These are phyloP conservation scores for Oeneis ivallda DNA, from an alignment of 2,888 invertebrate species.

Conservation along the genomic window DNA sequence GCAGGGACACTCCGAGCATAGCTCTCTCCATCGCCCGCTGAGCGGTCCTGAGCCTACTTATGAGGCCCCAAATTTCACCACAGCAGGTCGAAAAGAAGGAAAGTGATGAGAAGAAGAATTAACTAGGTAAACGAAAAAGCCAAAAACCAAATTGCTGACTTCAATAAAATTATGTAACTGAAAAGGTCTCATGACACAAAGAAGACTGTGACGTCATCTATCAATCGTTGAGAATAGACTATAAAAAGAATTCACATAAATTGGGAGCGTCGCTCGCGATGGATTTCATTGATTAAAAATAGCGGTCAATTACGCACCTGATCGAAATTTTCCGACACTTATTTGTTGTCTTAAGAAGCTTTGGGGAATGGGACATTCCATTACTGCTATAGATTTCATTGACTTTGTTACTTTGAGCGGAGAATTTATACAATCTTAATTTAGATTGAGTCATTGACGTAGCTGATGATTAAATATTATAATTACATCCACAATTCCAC, in stretches of 20 bases:
- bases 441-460: no score
- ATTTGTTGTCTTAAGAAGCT: conserved; percentile 53
- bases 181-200: not conserved
- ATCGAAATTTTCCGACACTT: conserved; percentile 49
- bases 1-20: no score
- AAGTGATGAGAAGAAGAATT: no score
- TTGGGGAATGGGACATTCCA: conserved; percentile 38
- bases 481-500: no score
- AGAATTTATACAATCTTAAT: no score
- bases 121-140: no score
- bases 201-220: not conserved
- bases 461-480: no score
- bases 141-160: not conserved
- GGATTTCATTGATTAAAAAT: conserved; percentile 42
- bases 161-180: not conserved
- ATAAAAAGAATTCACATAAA: conserved; percentile 34
- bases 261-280: conserved; percentile 30
- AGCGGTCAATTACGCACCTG: conserved; percentile 37
- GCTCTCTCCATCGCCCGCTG: no score
- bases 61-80: no score
- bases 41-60: no score
- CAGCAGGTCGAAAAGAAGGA: no score
- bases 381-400: not conserved
- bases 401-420: no score
- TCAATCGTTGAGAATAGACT: conserved; percentile 8